phyloP scores from a whole-genome alignment of 2,113 vertebrate species.

The Todiramphus saurophagus region DNA sequence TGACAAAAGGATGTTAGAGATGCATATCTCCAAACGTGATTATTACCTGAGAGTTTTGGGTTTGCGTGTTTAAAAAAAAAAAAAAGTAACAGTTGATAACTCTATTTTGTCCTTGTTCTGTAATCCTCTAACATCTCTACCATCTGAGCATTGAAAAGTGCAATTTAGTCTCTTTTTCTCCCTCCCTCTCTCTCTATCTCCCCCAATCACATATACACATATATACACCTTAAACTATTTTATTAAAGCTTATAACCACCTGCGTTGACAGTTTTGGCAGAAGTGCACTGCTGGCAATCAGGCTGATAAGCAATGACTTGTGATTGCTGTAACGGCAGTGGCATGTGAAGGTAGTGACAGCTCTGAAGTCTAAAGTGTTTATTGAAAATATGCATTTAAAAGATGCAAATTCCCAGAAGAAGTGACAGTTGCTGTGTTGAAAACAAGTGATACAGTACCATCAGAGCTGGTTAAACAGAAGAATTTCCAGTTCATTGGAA shows the following conservation, averaged over 20 bases:
- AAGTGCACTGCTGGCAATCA: not conserved
- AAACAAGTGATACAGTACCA: not conserved
- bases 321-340: not conserved
- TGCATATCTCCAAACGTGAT: not conserved
- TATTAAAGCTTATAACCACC: not conserved
- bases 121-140: not conserved
- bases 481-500: not conserved
- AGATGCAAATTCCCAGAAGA: slow-evolving; percentile 1
- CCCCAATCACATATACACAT: not conserved
- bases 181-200: not conserved
- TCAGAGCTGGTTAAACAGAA: not conserved
- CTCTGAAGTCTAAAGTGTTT: not conserved
- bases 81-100: not conserved
- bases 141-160: not conserved
- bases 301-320: slow-evolving; percentile 6
- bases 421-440: not conserved
- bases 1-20: not conserved
- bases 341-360: not conserved
- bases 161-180: not conserved
- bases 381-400: slow-evolving; percentile 17
- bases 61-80: not conserved
- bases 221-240: not conserved
- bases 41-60: not conserved
- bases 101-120: not conserved
- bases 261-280: not conserved